phyloP scores from a whole-genome alignment of 23 tunicate genomes.

The Styela clava region DNA sequence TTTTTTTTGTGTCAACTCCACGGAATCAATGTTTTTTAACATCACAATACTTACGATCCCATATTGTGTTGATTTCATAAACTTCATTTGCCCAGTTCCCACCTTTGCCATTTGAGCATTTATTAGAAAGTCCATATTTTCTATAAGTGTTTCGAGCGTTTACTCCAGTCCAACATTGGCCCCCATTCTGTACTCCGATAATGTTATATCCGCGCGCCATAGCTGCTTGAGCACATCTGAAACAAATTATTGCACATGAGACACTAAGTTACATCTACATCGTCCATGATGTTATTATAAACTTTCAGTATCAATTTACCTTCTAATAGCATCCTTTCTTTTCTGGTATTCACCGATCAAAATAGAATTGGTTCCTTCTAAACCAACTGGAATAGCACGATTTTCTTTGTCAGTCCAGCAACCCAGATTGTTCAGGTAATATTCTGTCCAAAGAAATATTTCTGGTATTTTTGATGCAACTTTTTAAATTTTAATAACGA shows the following conservation, averaged over 20 bases:
- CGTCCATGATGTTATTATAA: too few relatives aligned
- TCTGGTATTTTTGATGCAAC: too few relatives aligned
- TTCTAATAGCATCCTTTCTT: constrained; percentile 16
- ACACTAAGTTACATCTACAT: too few relatives aligned
- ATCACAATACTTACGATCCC: neutral
- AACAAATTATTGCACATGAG: too few relatives aligned
- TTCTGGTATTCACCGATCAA: neutral
- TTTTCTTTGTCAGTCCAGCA: neutral
- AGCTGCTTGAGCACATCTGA: constrained; percentile 28
- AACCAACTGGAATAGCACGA: neutral
- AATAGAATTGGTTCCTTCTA: constrained; percentile 10
- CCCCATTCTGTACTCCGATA: constrained; percentile 23
- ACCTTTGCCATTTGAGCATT: constrained; percentile 28
- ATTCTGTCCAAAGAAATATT: too few relatives aligned
- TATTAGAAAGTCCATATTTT: constrained; percentile 1
- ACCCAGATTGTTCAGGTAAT: neutral
- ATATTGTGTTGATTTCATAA: neutral
- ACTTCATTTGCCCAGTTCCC: constrained; percentile 6
- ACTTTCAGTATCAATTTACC: too few relatives aligned
- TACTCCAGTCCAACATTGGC: constrained; percentile 13
- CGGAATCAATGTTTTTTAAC: too few relatives aligned
- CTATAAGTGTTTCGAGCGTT: constrained; percentile 18
- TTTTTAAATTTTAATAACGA: neutral
- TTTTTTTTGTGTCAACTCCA: too few relatives aligned
- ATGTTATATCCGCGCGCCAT: constrained; percentile 24